phyloP scores from a whole-genome alignment of 2,888 invertebrate species.

The Axea sp. region DNA sequence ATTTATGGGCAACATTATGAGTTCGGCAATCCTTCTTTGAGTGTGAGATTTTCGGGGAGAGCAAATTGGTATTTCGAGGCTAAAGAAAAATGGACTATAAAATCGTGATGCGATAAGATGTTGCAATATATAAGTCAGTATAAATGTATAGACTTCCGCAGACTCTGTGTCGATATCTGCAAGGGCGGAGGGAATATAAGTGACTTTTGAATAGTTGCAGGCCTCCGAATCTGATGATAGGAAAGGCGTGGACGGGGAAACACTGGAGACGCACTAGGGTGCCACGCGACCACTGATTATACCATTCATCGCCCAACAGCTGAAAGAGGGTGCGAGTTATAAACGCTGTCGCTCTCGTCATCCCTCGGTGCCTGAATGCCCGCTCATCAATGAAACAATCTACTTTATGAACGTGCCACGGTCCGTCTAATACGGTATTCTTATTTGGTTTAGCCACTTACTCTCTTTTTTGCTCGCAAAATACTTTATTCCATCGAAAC shows the following conservation, averaged over 20 bases:
- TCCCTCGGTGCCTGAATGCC: slow-evolving; percentile 76
- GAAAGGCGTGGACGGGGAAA: slow-evolving; percentile 67
- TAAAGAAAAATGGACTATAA: slow-evolving; percentile 59
- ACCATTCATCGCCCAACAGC: slow-evolving; percentile 77
- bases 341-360: slow-evolving; percentile 73
- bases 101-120: slow-evolving; percentile 58
- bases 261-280: slow-evolving; percentile 67
- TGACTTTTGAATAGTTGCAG: slow-evolving; percentile 68
- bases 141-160: slow-evolving; percentile 60
- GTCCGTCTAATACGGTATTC: slow-evolving; percentile 55
- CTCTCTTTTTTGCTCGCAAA: slow-evolving; percentile 25
- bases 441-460: slow-evolving; percentile 55
- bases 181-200: slow-evolving; percentile 62
- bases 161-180: slow-evolving; percentile 57
- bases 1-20: slow-evolving; percentile 28
- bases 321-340: slow-evolving; percentile 76
- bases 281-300: slow-evolving; percentile 79
- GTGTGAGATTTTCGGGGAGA: slow-evolving; percentile 35
- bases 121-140: slow-evolving; percentile 48
- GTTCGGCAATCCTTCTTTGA: slow-evolving; percentile 20
- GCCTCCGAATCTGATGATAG: slow-evolving; percentile 68
- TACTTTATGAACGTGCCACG: slow-evolving; percentile 63
- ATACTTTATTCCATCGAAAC: slow-evolving; percentile 19
- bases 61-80: slow-evolving; percentile 59
- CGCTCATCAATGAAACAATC: slow-evolving; percentile 78